These are phyloP conservation scores for Pipistrellus kuhlii DNA, from an alignment of 2,797 vertebrate genomes.

Conservation along the genomic window DNA sequence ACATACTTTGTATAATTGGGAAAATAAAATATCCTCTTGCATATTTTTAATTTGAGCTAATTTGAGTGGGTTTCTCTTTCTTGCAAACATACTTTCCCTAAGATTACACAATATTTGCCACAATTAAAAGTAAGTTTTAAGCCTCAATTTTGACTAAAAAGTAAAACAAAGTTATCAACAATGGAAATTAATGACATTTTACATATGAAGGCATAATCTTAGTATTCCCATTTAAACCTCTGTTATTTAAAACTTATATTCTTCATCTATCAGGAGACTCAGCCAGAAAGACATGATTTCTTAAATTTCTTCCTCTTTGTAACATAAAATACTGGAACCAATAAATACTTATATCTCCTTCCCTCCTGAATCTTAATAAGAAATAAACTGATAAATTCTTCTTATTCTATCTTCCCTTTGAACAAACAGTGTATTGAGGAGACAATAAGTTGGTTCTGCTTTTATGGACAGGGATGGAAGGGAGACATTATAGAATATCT, in stretches of 20 bases:
- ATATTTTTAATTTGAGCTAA: conserved; percentile 17
- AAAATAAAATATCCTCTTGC: conserved; percentile 10
- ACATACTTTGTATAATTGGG: background rate
- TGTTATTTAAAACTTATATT: background rate
- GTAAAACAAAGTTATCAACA: conserved; percentile 39
- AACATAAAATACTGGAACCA: conserved; percentile 46
- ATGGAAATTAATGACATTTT: conserved; percentile 28
- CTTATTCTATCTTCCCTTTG: background rate
- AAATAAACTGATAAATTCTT: conserved; percentile 25
- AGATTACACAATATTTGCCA: conserved; percentile 36
- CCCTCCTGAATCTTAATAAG: background rate
- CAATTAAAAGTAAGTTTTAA: conserved; percentile 7
- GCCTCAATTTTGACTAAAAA: conserved; percentile 21
- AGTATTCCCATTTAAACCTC: background rate
- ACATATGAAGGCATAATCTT: background rate
- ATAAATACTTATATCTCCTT: background rate
- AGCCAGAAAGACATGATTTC: conserved; percentile 21
- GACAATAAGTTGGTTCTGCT: background rate
- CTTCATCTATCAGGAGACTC: background rate
- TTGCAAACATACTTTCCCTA: conserved; percentile 4
- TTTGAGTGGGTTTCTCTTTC: conserved; percentile 21
- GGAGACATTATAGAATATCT: background rate
- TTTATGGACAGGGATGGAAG: background rate
- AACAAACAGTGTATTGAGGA: background rate
- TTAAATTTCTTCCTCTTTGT: background rate